Evolutionary conservation across 2,888 invertebrate genomes (phyloP).

Genomic region (Fragum sueziense): DNA sequence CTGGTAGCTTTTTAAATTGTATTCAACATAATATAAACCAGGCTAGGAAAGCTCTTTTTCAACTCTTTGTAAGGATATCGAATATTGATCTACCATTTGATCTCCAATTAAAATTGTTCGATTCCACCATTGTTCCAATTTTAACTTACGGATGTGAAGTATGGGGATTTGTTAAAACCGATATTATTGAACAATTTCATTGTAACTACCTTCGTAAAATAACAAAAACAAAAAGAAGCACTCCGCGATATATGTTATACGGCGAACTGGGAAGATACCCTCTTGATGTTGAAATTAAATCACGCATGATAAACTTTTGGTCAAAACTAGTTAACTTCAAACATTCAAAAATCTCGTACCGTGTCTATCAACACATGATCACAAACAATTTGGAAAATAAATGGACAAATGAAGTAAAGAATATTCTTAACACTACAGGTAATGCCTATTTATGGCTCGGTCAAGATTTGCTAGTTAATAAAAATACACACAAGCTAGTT

Average conservation of each 20-base stretch:
- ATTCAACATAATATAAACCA: too few species aligned
- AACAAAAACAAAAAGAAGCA: background rate
- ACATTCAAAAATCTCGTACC: background rate
- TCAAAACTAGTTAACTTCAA: background rate
- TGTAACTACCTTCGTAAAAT: background rate
- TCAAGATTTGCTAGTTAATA: background rate
- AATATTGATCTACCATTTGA: too few species aligned
- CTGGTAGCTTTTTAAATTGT: slow-evolving; percentile 9
- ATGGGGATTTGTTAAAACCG: background rate
- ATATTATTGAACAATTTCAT: background rate
- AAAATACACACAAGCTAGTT: background rate
- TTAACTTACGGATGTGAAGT: background rate
- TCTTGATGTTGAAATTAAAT: background rate
- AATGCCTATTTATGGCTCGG: background rate
- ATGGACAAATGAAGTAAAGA: background rate
- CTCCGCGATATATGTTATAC: background rate
- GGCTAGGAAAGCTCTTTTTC: background rate
- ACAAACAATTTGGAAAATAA: background rate
- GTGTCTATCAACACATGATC: background rate
- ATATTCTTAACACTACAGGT: background rate
- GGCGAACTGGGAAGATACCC: background rate
- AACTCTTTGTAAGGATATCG: background rate
- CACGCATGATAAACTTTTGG: background rate
- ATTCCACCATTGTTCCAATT: background rate
- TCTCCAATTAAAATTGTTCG: background rate